Evolutionary conservation across 2,888 invertebrate genomes (phyloP).

Genomic region (Thera obeliscata): DNA sequence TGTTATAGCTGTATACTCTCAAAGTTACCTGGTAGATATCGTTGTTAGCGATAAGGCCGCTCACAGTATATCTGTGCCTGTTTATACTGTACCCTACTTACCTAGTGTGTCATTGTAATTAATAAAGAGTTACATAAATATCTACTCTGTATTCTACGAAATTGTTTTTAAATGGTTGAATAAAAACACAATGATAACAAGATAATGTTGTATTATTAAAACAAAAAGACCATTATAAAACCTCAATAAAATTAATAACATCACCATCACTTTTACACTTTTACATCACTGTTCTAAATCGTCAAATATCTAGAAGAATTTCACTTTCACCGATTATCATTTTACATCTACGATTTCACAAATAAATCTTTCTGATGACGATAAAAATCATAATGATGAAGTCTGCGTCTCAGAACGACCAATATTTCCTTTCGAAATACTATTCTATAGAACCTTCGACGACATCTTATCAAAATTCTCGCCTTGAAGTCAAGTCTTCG

Average conservation of each 20-base stretch:
- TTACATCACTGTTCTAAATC: conserved; percentile 14
- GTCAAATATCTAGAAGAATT: background rate
- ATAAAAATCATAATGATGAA: background rate
- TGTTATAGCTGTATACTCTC: background rate
- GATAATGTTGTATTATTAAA: conserved; percentile 26
- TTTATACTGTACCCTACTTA: too few relatives aligned
- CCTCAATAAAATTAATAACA: conserved; percentile 30
- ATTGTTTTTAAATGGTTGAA: conserved; percentile 6
- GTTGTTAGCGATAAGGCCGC: too few relatives aligned
- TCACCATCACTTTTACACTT: conserved; percentile 23
- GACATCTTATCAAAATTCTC: background rate
- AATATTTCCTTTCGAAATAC: background rate
- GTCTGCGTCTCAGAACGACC: background rate
- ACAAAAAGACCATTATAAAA: conserved; percentile 30
- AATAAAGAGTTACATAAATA: too few relatives aligned
- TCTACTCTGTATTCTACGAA: background rate
- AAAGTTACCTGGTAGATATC: too few relatives aligned
- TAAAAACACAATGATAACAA: conserved; percentile 20
- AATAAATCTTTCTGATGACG: background rate
- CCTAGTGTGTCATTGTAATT: too few relatives aligned
- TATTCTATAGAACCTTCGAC: conserved; percentile 1
- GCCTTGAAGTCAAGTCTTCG: conserved; percentile 1
- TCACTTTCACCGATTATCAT: background rate
- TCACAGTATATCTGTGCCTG: too few relatives aligned
- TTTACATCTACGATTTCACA: background rate